Conservation (phyloP, 2,888 invertebrate species). For the Heliothis peltigera region DNA sequence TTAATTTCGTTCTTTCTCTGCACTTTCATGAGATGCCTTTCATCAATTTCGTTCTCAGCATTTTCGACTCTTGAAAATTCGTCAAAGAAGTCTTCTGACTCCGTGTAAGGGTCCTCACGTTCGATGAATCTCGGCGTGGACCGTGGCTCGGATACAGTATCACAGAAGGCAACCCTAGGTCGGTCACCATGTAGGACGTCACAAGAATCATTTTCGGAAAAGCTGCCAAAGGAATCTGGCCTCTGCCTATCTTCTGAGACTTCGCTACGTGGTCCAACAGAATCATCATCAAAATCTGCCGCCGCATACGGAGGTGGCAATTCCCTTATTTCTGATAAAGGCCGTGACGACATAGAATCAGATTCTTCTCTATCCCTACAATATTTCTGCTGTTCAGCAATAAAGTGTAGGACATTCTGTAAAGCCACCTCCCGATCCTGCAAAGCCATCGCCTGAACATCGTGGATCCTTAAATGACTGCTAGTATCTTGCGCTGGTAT, state of each 20-base stretch:
- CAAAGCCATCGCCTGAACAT: constrained; percentile 84
- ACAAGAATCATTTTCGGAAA: constrained; percentile 87
- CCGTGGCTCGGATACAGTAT: constrained; percentile 84
- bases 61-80: constrained; percentile 81
- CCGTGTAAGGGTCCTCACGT: constrained; percentile 85
- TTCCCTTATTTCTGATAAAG: constrained; percentile 90
- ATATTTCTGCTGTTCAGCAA: constrained; percentile 94
- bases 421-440: constrained; percentile 92
- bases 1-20: constrained; percentile 88
- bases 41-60: constrained; percentile 84
- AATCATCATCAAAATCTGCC: constrained; percentile 87
- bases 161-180: constrained; percentile 79
- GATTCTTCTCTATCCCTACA: constrained; percentile 90
- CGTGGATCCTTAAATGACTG: constrained; percentile 83
- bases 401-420: constrained; percentile 93
- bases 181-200: constrained; percentile 79
- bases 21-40: constrained; percentile 82
- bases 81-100: constrained; percentile 83
- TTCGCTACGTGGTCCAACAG: constrained; percentile 86
- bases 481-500: constrained; percentile 89
- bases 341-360: constrained; percentile 89
- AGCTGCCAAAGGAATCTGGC: constrained; percentile 86
- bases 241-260: constrained; percentile 85
- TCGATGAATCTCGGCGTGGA: constrained; percentile 86
- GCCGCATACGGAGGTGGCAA: constrained; percentile 88